A percentile compares a stretch with the other conserved stretches of the same genome.
Evolutionary conservation across 2,113 vertebrate species (phyloP).

Genomic region (Tetrao urogallus): DNA sequence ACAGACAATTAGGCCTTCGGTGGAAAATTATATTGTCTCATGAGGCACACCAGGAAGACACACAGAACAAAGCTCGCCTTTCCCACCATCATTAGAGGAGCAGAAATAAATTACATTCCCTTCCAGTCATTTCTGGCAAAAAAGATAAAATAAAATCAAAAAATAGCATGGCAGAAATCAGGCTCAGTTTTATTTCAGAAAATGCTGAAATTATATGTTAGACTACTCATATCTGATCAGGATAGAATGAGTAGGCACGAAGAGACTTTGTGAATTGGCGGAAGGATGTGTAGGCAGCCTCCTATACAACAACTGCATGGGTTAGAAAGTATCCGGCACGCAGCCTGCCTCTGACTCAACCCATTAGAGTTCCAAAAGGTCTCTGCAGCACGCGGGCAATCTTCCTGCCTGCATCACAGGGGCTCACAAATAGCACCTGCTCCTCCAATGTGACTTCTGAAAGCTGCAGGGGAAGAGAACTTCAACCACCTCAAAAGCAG

Average conservation of each 20-base stretch:
- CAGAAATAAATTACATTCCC: not conserved
- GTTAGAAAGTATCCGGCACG: slow-evolving; percentile 5
- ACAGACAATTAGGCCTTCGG: not conserved
- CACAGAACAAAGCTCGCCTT: not conserved
- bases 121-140: not conserved
- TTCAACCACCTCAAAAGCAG: not conserved
- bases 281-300: slow-evolving; percentile 66
- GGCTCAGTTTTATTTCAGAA: slow-evolving; percentile 23
- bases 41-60: not conserved
- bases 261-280: slow-evolving; percentile 38
- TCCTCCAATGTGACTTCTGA: not conserved
- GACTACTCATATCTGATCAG: slow-evolving; percentile 34
- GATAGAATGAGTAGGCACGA: slow-evolving; percentile 48
- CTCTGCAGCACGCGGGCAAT: slow-evolving; percentile 28
- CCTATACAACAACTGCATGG: slow-evolving; percentile 46
- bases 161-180: not conserved
- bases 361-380: slow-evolving; percentile 44
- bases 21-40: not conserved
- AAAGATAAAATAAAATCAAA: not conserved
- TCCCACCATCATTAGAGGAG: not conserved
- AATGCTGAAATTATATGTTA: slow-evolving; percentile 18
- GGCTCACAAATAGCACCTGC: slow-evolving; percentile 31
- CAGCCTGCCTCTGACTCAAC: slow-evolving; percentile 61
- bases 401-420: slow-evolving; percentile 3
- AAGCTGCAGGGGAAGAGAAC: not conserved